A percentile compares a stretch with the other conserved stretches of the same genome.
These are phyloP conservation scores for Drosophila takahashii DNA, from an alignment of 1,140 invertebrate genomes.

Conservation along the genomic window DNA sequence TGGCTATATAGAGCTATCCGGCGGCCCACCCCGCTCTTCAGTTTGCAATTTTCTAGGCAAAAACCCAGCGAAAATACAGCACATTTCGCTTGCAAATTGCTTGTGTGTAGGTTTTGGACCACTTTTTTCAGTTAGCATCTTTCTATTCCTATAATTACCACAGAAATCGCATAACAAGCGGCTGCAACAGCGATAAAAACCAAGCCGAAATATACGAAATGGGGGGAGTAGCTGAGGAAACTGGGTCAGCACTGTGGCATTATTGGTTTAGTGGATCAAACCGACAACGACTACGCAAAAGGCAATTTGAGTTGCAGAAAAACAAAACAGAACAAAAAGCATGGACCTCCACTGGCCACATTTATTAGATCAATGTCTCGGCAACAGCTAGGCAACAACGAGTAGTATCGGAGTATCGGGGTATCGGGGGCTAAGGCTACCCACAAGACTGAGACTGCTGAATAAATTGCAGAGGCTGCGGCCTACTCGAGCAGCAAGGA, in stretches of 20 bases:
- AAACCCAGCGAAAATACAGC: constrained; percentile 25
- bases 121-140: constrained; percentile 37
- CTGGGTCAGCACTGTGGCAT: constrained; percentile 55
- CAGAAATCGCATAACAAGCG: constrained; percentile 58
- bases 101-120: constrained; percentile 45
- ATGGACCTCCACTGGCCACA: constrained; percentile 34
- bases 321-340: constrained; percentile 40
- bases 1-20: constrained; percentile 10
- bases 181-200: constrained; percentile 1
- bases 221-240: constrained; percentile 27
- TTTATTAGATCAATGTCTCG: constrained; percentile 73
- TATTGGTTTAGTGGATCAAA: constrained; percentile 74
- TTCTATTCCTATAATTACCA: constrained; percentile 60
- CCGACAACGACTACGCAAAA: constrained; percentile 61
- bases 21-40: background rate
- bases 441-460: constrained; percentile 37
- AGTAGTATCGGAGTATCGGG: background rate
- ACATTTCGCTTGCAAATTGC: constrained; percentile 57
- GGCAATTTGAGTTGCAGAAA: constrained; percentile 55
- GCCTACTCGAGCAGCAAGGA: constrained; percentile 38
- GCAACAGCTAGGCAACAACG: constrained; percentile 40
- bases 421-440: constrained; percentile 10
- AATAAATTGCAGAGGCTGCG: constrained; percentile 65
- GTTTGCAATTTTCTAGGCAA: constrained; percentile 16
- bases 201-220: background rate